Evolutionary conservation across 2,113 vertebrate species (phyloP), one percentile per base, ranked within the genome.

Genomic region (Gymnobelideus leadbeateri): DNA sequence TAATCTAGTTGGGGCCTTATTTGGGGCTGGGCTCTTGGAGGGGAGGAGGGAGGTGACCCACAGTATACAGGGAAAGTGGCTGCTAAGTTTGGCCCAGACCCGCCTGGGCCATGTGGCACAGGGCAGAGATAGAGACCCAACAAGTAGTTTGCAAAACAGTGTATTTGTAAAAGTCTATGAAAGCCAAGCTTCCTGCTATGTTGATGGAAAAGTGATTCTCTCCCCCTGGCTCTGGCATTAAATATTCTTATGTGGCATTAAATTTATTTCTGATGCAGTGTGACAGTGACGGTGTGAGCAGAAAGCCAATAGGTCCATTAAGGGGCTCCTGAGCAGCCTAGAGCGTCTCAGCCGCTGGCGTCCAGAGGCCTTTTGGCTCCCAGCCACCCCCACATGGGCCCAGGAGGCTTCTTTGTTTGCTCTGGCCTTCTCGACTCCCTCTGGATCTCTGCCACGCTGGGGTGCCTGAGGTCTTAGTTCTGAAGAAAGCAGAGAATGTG

Each of bases 1-100:
- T 99, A 99, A 99, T 99, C 98, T 99, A 97, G 97, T 98, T 98
- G 98, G 98, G 97, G 98, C 95, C 94, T 97, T 96, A 98, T 98
- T 98, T 98, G 96, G 93, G 96, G 91, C 94, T 98, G 98, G 97
- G 91, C 97, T 95, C 95, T 93, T 68, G 91, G 0, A 84, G 93
- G 96, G 95, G 91, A 97, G 95, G 96, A 97, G 89, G 97, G 94
- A 97, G 97, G 98, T 98, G 98, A 96, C 98, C 68, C 96, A 97
- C 92, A 97, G 94, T 93, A 97, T 91, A 50, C 96, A 23, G 1
- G 0, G 16, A 43, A 8, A 84, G 19, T 84, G n/a, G 11, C 28
- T 50, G 89, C 25, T 25, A 31, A 25, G 1, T 28, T 10, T 28
- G 89, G 89, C 6, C 26, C 5, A 43, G n/a, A 16, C 11, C 0